Base-by-base conservation (phyloP, 2,113 vertebrate species). In the Sturnira hondurensis region DNA sequence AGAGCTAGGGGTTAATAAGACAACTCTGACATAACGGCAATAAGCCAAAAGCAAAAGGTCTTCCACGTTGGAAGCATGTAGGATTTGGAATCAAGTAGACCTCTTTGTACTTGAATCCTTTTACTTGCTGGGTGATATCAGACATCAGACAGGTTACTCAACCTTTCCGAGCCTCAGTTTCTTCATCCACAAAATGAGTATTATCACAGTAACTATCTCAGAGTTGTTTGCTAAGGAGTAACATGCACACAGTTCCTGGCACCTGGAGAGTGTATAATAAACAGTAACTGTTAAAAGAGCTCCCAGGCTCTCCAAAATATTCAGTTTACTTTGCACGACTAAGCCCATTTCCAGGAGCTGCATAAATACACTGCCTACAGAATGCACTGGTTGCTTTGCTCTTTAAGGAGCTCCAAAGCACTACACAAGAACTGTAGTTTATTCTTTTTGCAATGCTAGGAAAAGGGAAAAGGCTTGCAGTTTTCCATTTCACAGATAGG, bases 401-500 rank as follows among this genome's bases (percentile, higher is more conserved):
- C n/a, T 89, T 68, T 54, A 81, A 92, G 52, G 24, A 36, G 16
- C 67, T 45, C n/a, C 54, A 56, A 93, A 93, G 47, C 38, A 15
- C 31, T 43, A 1, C 33, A n/a, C 3, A 14, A 76, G 86, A 70
- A 78, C 17, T 45, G n/a, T 31, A 45, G 4, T 67, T 92, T 71
- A 43, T 82, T 92, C 52, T 87, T 85, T 73, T 85, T 65, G 43
- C 22, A 45, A 76, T 80, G 54, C 41, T 74, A 10, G n/a, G 70
- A 54, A 58, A 43, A 80, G 52, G 52, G 43, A 9, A 4, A 52
- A 77, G 28, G 38, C 54, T 71, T 84, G 36, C 38, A 28, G 36
- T 93, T 93, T 96, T 78, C 95, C 84, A 78, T 92, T 94, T 92
- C 65, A 78, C 52, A 58, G 86, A 73, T 4, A 78, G 82, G 76